Percentiles rank a stretch among this genome's conserved stretches.
phyloP scores from a whole-genome alignment of 2,113 vertebrate genomes.

The Lanius ludovicianus region DNA sequence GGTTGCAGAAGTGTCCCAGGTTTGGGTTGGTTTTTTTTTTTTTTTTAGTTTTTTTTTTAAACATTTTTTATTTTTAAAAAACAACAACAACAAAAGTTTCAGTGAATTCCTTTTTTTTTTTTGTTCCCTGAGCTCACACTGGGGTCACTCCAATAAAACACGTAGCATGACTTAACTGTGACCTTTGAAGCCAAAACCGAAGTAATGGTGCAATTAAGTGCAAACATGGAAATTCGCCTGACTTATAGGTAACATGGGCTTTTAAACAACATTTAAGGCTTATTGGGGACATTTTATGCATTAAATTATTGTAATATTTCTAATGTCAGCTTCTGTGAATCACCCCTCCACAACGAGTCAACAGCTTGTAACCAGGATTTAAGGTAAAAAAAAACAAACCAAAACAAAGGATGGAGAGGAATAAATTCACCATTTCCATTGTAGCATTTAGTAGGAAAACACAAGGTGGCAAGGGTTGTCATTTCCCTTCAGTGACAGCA shows the following conservation, averaged over 20 bases:
- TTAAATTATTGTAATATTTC: slow-evolving; percentile 71
- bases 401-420: slow-evolving; percentile 51
- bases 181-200: slow-evolving; percentile 73
- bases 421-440: slow-evolving; percentile 60
- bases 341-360: slow-evolving; percentile 60
- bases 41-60: neutral
- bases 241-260: slow-evolving; percentile 55
- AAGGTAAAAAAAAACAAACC: neutral
- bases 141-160: slow-evolving; percentile 78
- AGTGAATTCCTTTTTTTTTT: slow-evolving; percentile 73
- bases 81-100: slow-evolving; percentile 67
- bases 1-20: slow-evolving; percentile 77
- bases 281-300: slow-evolving; percentile 64
- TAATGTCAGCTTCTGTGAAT: slow-evolving; percentile 66
- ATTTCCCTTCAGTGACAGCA: neutral
- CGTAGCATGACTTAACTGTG: slow-evolving; percentile 70
- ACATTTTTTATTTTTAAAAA: slow-evolving; percentile 63
- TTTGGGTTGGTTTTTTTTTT: slow-evolving; percentile 28
- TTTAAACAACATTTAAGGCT: slow-evolving; percentile 71
- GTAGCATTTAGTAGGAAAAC: slow-evolving; percentile 42
- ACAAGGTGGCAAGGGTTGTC: slow-evolving; percentile 51
- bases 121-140: slow-evolving; percentile 86
- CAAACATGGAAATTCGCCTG: slow-evolving; percentile 72
- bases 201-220: slow-evolving; percentile 65
- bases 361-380: slow-evolving; percentile 69